phyloP scores from a whole-genome alignment of 1,140 invertebrate genomes.

The Nomia melanderi region DNA sequence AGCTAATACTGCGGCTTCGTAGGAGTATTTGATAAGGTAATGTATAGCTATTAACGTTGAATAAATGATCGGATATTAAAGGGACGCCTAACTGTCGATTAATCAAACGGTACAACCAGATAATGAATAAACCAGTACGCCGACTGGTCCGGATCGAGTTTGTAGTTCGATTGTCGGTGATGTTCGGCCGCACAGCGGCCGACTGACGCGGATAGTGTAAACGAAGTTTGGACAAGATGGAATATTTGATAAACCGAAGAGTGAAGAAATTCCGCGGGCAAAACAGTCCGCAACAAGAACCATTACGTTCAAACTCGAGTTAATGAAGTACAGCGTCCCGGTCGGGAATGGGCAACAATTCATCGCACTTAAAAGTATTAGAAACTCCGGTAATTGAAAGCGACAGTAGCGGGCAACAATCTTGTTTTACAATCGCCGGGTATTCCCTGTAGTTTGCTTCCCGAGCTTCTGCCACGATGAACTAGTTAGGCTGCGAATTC shows the following conservation, averaged over 20 bases:
- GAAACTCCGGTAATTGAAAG: slow-evolving; percentile 24
- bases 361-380: slow-evolving; percentile 10
- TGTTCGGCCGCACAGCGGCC: background rate
- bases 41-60: slow-evolving; percentile 24
- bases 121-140: slow-evolving; percentile 11
- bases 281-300: slow-evolving; percentile 5
- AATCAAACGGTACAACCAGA: background rate
- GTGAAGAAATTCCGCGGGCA: background rate
- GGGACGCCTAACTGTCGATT: background rate
- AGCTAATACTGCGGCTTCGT: slow-evolving; percentile 2
- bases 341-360: slow-evolving; percentile 13
- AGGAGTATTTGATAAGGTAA: slow-evolving; percentile 32
- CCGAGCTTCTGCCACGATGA: background rate
- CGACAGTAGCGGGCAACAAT: slow-evolving; percentile 1
- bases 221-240: background rate
- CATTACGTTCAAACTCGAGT: background rate
- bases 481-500: slow-evolving; percentile 31
- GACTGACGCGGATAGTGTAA: background rate
- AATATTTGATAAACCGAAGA: background rate
- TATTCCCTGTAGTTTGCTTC: background rate
- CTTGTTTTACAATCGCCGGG: background rate
- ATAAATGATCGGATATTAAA: slow-evolving; percentile 25
- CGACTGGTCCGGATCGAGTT: no score
- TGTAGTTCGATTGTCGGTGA: background rate
- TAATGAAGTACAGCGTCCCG: background rate